These are phyloP conservation scores for Apamea crenata DNA, from an alignment of 2,888 invertebrate species.

Conservation along the genomic window DNA sequence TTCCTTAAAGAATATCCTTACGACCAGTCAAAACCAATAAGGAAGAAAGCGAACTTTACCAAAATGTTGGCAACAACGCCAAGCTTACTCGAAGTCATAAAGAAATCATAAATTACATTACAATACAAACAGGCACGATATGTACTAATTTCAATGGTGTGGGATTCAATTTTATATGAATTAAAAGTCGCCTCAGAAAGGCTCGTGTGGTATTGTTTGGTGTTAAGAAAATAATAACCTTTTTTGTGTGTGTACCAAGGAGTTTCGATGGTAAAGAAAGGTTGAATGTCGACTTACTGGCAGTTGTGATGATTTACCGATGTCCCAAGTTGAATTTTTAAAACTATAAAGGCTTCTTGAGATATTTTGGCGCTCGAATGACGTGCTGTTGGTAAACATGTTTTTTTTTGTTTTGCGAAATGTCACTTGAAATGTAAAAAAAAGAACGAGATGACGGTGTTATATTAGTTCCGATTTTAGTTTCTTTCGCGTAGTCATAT, in stretches of 20 bases:
- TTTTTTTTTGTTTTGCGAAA: not conserved
- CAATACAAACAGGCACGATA: conserved; percentile 74
- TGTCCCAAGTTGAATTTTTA: not conserved
- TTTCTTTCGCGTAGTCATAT: no score
- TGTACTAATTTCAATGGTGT: conserved; percentile 80
- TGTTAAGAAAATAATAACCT: conserved; percentile 68
- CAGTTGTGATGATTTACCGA: conserved; percentile 22
- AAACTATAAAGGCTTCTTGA: not conserved
- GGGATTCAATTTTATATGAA: conserved; percentile 79
- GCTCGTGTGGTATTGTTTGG: conserved; percentile 72
- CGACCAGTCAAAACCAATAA: not conserved
- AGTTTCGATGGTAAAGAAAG: conserved; percentile 18
- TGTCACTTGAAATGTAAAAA: not conserved
- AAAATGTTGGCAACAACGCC: conserved; percentile 54
- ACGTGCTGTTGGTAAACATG: not conserved
- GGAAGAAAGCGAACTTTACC: not conserved
- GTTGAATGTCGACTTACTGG: conserved; percentile 31
- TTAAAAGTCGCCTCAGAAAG: conserved; percentile 69
- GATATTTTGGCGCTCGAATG: not conserved
- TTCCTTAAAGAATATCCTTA: not conserved
- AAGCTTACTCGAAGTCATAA: conserved; percentile 70
- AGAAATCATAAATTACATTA: conserved; percentile 79
- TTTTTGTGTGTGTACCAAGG: conserved; percentile 36
- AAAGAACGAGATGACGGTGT: not conserved
- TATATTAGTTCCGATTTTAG: not conserved